These are phyloP conservation scores for Dromiciops gliroides DNA, from an alignment of 2,113 vertebrate species.

Conservation along the genomic window DNA sequence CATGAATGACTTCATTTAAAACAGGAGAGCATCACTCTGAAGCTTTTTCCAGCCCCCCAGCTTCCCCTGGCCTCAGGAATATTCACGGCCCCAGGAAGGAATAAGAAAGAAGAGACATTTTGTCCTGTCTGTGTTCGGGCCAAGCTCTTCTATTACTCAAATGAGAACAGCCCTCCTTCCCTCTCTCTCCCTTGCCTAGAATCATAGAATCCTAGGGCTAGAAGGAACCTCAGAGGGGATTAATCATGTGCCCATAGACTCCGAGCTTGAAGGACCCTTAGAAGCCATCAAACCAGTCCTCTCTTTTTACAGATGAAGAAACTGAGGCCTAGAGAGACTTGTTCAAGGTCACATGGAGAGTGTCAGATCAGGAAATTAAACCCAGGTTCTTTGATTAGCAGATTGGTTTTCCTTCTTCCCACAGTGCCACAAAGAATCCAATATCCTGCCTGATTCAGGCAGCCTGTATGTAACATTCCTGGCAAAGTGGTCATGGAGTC, in stretches of 20 bases:
- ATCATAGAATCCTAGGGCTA: not conserved
- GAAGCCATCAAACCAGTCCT: not conserved
- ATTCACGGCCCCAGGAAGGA: not conserved
- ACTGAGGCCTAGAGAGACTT: not conserved
- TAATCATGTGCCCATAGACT: not conserved
- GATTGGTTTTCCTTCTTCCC: not conserved
- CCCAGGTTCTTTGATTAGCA: not conserved
- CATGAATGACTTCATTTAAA: constrained; percentile 46
- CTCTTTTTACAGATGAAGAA: not conserved
- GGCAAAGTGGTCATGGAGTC: not conserved
- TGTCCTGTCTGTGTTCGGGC: constrained; percentile 24
- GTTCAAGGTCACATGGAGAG: not conserved
- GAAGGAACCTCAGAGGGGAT: not conserved
- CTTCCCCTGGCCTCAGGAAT: not conserved
- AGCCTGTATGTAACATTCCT: not conserved
- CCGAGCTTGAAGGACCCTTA: not conserved
- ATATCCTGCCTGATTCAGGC: not conserved
- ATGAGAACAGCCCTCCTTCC: constrained; percentile 8
- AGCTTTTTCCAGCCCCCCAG: constrained; percentile 26
- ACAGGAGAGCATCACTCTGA: not conserved
- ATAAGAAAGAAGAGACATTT: constrained; percentile 50
- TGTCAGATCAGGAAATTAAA: not conserved
- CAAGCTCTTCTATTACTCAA: constrained; percentile 8
- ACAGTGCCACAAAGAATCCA: not conserved
- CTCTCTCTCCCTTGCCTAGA: not conserved